Conservation (phyloP, 30 jellyfish, hydroid and myxozoan genomes). For the Hydra vulgaris region DNA sequence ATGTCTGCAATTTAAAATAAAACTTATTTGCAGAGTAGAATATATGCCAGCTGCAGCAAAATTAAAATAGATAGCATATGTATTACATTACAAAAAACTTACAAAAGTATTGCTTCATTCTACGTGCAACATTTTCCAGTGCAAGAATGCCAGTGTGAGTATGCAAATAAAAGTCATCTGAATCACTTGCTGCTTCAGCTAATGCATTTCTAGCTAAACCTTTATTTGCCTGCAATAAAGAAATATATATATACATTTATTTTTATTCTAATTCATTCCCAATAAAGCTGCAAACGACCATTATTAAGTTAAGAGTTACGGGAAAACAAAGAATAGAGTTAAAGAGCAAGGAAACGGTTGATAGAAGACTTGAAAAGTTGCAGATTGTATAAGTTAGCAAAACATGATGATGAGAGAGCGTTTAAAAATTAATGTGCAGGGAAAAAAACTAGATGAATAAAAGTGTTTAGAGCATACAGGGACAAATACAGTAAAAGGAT, state of each 20-base stretch:
- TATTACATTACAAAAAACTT: not conserved
- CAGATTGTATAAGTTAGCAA: too few species aligned
- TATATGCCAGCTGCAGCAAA: not conserved
- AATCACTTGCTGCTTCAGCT: conserved; percentile 16
- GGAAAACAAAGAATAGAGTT: too few species aligned
- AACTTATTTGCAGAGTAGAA: not conserved
- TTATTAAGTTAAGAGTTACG: too few species aligned
- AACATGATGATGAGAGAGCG: too few species aligned
- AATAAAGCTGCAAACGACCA: too few species aligned
- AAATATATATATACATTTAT: not conserved
- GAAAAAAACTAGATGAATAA: too few species aligned
- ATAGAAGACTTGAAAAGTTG: too few species aligned
- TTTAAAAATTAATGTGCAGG: not conserved
- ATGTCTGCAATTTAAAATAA: too few species aligned
- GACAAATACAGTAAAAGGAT: too few species aligned
- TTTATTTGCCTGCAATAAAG: conserved; percentile 9
- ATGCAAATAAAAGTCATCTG: conserved; percentile 25
- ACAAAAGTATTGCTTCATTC: conserved; percentile 18
- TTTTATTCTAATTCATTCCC: too few species aligned
- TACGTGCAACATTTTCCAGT: not conserved
- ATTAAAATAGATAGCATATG: not conserved
- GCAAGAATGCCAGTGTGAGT: not conserved
- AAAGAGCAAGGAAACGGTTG: too few species aligned
- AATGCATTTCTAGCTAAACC: not conserved
- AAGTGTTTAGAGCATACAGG: too few species aligned